Percentiles rank a stretch among this genome's conserved stretches.
Conservation (phyloP, 2,797 vertebrate species). For the Podarcis lilfordi region DNA sequence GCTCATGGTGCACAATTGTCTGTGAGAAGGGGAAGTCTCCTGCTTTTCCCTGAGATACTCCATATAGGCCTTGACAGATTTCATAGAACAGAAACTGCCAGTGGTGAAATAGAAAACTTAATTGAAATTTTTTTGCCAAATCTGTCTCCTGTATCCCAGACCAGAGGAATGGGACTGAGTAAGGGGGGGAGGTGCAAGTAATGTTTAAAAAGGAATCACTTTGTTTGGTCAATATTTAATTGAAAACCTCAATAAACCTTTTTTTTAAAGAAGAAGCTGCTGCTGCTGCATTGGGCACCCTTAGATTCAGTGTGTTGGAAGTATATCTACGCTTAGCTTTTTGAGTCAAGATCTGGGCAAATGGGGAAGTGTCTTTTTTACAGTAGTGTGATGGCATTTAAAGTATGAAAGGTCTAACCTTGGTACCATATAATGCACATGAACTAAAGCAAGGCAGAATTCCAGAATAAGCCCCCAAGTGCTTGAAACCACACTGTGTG, state of each 20-base stretch:
- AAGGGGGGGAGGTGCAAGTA: no score
- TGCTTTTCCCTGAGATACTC: not conserved
- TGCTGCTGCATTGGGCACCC: no score
- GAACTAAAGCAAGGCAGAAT: not conserved
- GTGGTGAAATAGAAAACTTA: no score
- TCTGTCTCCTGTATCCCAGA: no score
- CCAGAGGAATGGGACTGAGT: no score
- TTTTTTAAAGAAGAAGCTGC: no score
- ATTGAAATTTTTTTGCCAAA: no score
- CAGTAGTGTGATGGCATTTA: not conserved
- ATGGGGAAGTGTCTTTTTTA: not conserved
- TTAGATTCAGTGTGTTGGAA: not conserved
- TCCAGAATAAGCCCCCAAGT: not conserved
- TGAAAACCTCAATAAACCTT: no score
- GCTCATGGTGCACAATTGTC: not conserved
- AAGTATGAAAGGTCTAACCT: not conserved
- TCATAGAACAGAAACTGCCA: not conserved
- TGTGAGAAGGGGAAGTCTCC: not conserved
- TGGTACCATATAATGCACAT: not conserved
- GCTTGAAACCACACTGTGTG: not conserved
- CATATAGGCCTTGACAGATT: not conserved
- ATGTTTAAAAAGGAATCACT: no score
- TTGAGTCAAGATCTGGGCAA: not conserved
- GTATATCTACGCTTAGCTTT: not conserved
- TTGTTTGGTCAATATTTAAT: no score